Evolutionary conservation across 2,888 invertebrate genomes (phyloP).

Genomic region (Euplagia quadripunctaria): DNA sequence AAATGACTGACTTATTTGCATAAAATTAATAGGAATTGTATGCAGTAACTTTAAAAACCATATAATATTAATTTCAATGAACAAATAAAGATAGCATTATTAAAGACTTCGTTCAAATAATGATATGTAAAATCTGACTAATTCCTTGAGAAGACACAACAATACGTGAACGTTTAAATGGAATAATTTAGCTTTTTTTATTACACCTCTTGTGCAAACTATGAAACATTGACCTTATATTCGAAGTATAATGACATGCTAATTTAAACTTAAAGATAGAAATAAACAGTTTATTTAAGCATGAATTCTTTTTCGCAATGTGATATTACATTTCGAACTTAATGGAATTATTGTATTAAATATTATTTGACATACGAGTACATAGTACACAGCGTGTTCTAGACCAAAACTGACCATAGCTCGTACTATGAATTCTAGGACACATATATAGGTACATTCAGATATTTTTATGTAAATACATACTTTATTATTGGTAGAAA

Average conservation of each 20-base stretch:
- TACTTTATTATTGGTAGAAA: too few species aligned
- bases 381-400: too few species aligned
- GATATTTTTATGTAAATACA: too few species aligned
- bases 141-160: background rate
- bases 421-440: too few species aligned
- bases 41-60: too few species aligned
- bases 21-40: background rate
- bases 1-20: background rate
- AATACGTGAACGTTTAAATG: background rate
- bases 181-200: background rate
- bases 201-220: constrained; percentile 21
- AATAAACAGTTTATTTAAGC: constrained; percentile 34
- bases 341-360: background rate
- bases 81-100: too few species aligned
- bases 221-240: constrained; percentile 29
- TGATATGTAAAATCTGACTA: background rate
- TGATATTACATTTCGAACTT: background rate
- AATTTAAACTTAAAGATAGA: constrained; percentile 24
- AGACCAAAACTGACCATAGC: too few species aligned
- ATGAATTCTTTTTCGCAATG: constrained; percentile 8
- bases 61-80: too few species aligned
- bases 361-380: too few species aligned
- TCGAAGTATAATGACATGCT: constrained; percentile 21
- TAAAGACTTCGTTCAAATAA: background rate
- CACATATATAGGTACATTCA: too few species aligned